phyloP scores from a whole-genome alignment of 2,888 invertebrate species.

The Megalurothrips usitatus region DNA sequence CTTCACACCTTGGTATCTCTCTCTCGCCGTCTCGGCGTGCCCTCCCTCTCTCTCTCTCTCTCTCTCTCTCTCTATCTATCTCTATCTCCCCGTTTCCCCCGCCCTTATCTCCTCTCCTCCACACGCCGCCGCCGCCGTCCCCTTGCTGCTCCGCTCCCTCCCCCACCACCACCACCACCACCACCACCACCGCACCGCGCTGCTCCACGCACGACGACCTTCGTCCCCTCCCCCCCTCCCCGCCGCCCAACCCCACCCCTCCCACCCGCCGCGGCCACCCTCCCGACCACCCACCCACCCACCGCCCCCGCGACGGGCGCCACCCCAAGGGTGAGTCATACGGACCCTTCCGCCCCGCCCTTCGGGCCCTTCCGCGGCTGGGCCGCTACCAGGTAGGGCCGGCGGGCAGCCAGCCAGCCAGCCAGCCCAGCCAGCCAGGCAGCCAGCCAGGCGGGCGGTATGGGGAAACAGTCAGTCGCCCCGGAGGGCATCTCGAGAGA shows the following conservation, averaged over 20 bases:
- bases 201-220: background rate
- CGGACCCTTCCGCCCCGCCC: background rate
- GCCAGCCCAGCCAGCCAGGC: too few species aligned
- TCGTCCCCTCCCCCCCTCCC: background rate
- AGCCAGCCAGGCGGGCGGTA: too few species aligned
- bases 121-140: too few species aligned
- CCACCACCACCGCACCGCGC: background rate
- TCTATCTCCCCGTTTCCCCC: background rate
- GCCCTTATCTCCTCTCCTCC: background rate
- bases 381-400: background rate
- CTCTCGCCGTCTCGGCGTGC: background rate
- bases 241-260: background rate
- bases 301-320: background rate
- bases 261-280: background rate
- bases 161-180: background rate
- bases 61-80: background rate
- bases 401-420: too few species aligned
- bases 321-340: background rate
- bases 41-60: background rate
- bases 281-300: background rate
- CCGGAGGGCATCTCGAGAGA: too few species aligned
- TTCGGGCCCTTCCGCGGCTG: background rate
- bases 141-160: background rate
- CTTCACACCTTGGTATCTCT: background rate
- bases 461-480: too few species aligned